Percentiles rank a stretch among this genome's conserved stretches.
Conservation (phyloP, 2,797 vertebrate genomes). For the Cyprinella venusta region DNA sequence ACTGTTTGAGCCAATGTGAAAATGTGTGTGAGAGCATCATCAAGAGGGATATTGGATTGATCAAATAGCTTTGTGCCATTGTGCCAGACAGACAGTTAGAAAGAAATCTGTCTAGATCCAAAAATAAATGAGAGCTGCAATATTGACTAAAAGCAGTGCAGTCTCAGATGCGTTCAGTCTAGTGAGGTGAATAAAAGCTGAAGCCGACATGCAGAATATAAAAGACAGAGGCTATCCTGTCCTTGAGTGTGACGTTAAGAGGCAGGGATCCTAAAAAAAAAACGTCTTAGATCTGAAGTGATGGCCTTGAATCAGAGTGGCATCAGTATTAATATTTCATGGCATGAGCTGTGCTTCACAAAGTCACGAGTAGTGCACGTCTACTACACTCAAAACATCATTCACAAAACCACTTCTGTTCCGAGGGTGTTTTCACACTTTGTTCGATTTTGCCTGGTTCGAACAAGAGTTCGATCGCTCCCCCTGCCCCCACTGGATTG, state of each 20-base stretch:
- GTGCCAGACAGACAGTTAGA: slow-evolving; percentile 28
- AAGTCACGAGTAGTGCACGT: slow-evolving; percentile 53
- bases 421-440: neutral
- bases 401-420: slow-evolving; percentile 26
- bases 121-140: slow-evolving; percentile 15
- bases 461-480: neutral
- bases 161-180: slow-evolving; percentile 7
- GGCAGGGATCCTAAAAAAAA: slow-evolving; percentile 35
- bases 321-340: slow-evolving; percentile 53
- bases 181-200: slow-evolving; percentile 25
- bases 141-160: slow-evolving; percentile 33
- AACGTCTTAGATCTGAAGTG: slow-evolving; percentile 43
- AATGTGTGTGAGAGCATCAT: slow-evolving; percentile 29
- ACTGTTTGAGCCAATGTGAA: slow-evolving; percentile 20
- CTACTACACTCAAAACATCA: slow-evolving; percentile 55
- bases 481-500: neutral
- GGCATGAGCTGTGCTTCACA: slow-evolving; percentile 29
- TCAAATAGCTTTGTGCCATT: slow-evolving; percentile 48
- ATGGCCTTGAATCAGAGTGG: slow-evolving; percentile 41
- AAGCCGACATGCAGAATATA: slow-evolving; percentile 24
- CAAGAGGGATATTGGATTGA: slow-evolving; percentile 37
- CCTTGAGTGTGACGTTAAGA: slow-evolving; percentile 42
- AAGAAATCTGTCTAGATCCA: slow-evolving; percentile 8
- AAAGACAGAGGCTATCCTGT: slow-evolving; percentile 37
- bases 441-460: neutral